Percentiles rank a stretch among this genome's conserved stretches.
These are phyloP conservation scores for Aphelenchoides avenae DNA, from an alignment of 1,140 invertebrate species.

Conservation along the genomic window DNA sequence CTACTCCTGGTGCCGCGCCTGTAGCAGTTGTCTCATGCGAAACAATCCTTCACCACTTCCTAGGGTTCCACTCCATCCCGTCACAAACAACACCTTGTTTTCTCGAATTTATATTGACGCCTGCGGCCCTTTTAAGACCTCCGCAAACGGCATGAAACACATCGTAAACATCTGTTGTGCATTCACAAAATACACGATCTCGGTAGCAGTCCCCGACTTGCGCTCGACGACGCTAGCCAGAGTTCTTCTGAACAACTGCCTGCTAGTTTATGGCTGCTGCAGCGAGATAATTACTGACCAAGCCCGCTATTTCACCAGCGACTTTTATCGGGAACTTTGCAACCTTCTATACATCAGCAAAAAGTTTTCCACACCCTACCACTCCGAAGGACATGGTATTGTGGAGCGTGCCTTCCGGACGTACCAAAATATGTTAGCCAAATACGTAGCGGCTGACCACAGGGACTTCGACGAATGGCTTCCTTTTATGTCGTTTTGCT, in stretches of 20 bases:
- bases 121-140: constrained; percentile 2
- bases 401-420: constrained; percentile 9
- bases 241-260: constrained; percentile 5
- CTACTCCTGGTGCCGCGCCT: not conserved
- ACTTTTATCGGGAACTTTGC: constrained; percentile 15
- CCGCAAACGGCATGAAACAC: constrained; percentile 5
- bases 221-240: constrained; percentile 1
- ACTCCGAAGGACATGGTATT: constrained; percentile 9
- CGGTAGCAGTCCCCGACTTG: constrained; percentile 6
- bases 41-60: constrained; percentile 5
- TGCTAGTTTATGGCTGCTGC: constrained; percentile 6
- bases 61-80: not conserved
- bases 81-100: not conserved
- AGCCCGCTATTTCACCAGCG: constrained; percentile 5
- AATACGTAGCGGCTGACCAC: constrained; percentile 11
- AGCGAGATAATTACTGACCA: constrained; percentile 10
- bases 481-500: constrained; percentile 5
- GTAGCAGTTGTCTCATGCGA: constrained; percentile 8
- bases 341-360: not conserved
- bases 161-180: constrained; percentile 10
- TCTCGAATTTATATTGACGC: constrained; percentile 7
- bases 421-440: constrained; percentile 5
- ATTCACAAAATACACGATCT: constrained; percentile 10
- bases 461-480: constrained; percentile 8
- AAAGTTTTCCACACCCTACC: constrained; percentile 1